These are phyloP conservation scores for Chrysina gloriosa DNA, from an alignment of 2,888 invertebrate genomes.

Conservation along the genomic window DNA sequence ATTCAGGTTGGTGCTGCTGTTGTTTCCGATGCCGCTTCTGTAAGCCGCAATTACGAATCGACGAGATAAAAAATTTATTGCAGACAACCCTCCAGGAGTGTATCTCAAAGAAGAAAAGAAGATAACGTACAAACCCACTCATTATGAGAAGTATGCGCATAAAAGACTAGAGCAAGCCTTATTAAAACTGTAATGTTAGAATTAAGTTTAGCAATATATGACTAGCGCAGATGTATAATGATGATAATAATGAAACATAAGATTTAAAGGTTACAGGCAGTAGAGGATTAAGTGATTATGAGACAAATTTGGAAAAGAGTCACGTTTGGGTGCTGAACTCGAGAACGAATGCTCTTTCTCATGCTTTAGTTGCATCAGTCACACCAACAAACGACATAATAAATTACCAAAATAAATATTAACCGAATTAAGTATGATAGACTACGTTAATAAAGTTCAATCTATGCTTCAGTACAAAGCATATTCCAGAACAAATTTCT, in stretches of 20 bases:
- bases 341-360: neutral
- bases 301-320: too few species aligned
- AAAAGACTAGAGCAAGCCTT: slow-evolving; percentile 70
- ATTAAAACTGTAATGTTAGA: slow-evolving; percentile 64
- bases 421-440: too few species aligned
- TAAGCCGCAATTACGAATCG: slow-evolving; percentile 68
- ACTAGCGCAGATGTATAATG: too few species aligned
- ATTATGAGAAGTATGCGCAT: slow-evolving; percentile 69
- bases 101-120: slow-evolving; percentile 60
- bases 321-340: too few species aligned
- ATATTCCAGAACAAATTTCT: too few species aligned
- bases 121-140: slow-evolving; percentile 68
- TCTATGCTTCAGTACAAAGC: too few species aligned
- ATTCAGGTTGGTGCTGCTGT: slow-evolving; percentile 74
- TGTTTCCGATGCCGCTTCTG: slow-evolving; percentile 70
- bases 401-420: too few species aligned
- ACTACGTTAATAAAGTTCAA: too few species aligned
- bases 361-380: neutral
- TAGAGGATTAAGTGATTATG: too few species aligned
- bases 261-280: neutral
- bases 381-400: neutral
- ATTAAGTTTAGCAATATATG: too few species aligned
- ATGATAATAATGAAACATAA: neutral
- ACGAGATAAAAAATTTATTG: slow-evolving; percentile 69
- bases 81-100: slow-evolving; percentile 70